phyloP scores from a whole-genome alignment of 2,797 vertebrate genomes.

The Esox lucius region DNA sequence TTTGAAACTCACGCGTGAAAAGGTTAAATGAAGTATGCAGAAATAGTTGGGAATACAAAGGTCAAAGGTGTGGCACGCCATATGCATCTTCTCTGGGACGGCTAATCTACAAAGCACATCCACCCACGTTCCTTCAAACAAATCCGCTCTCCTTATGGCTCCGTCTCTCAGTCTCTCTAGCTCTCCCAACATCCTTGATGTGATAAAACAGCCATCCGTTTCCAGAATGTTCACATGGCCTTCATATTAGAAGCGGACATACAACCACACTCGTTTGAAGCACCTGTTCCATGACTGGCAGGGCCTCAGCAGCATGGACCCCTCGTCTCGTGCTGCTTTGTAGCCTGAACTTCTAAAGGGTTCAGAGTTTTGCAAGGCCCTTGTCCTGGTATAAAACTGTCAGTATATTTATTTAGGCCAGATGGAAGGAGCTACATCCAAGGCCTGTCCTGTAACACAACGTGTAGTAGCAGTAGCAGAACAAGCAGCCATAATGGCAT shows the following conservation, averaged over 20 bases:
- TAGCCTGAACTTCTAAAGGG: slow-evolving; percentile 32
- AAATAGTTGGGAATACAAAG: background rate
- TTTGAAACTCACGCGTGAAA: too few species aligned
- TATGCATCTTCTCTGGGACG: background rate
- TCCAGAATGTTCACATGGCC: slow-evolving; percentile 46
- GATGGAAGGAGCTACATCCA: slow-evolving; percentile 24
- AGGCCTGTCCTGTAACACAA: slow-evolving; percentile 32
- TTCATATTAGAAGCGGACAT: slow-evolving; percentile 51
- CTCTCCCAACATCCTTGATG: background rate
- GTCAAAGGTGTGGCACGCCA: background rate
- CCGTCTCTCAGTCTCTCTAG: background rate
- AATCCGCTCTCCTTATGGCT: background rate
- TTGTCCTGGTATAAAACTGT: slow-evolving; percentile 60
- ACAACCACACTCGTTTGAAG: slow-evolving; percentile 49
- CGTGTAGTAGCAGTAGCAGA: slow-evolving; percentile 30
- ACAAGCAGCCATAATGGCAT: slow-evolving; percentile 40
- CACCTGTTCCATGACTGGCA: slow-evolving; percentile 68
- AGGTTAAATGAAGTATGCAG: background rate
- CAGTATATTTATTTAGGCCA: slow-evolving; percentile 46
- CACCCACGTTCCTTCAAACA: background rate
- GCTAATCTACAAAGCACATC: background rate
- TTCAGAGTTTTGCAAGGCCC: slow-evolving; percentile 33
- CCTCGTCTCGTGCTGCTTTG: slow-evolving; percentile 41
- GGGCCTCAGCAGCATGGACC: slow-evolving; percentile 24
- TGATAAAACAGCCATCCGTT: background rate